A percentile compares a stretch with the other conserved stretches of the same genome.
Evolutionary conservation across 2,113 vertebrate genomes (phyloP).

Genomic region (Neotoma lepida): DNA sequence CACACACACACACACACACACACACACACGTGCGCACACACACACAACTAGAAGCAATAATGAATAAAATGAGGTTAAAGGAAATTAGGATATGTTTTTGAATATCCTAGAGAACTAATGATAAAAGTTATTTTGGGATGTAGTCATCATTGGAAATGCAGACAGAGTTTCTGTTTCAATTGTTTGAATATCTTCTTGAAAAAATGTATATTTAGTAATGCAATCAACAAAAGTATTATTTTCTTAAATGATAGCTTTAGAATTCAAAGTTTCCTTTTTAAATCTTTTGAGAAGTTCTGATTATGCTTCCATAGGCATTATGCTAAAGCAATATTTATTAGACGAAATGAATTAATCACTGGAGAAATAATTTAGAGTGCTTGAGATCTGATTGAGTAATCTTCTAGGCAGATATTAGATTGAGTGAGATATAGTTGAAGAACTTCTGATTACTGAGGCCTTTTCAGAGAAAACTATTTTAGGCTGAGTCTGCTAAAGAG

Average conservation of each 20-base stretch:
- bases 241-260: not conserved
- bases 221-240: slow-evolving; percentile 16
- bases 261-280: slow-evolving; percentile 13
- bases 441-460: slow-evolving; percentile 22
- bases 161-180: not conserved
- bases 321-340: slow-evolving; percentile 60
- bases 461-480: slow-evolving; percentile 64
- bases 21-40: not conserved
- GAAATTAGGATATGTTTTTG: not conserved
- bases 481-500: slow-evolving; percentile 22
- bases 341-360: slow-evolving; percentile 66
- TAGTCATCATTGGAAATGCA: not conserved
- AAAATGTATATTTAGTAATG: slow-evolving; percentile 7
- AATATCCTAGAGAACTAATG: not conserved
- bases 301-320: slow-evolving; percentile 54
- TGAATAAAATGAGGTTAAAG: not conserved
- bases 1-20: not conserved
- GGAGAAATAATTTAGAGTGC: slow-evolving; percentile 59
- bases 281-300: slow-evolving; percentile 48
- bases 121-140: not conserved
- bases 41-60: not conserved
- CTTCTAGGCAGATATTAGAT: slow-evolving; percentile 43
- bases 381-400: slow-evolving; percentile 68
- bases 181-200: slow-evolving; percentile 19
- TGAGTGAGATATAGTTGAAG: slow-evolving; percentile 30